Evolutionary conservation across 2,888 invertebrate genomes (phyloP).

Genomic region (Amblyjoppa fuscipennis): DNA sequence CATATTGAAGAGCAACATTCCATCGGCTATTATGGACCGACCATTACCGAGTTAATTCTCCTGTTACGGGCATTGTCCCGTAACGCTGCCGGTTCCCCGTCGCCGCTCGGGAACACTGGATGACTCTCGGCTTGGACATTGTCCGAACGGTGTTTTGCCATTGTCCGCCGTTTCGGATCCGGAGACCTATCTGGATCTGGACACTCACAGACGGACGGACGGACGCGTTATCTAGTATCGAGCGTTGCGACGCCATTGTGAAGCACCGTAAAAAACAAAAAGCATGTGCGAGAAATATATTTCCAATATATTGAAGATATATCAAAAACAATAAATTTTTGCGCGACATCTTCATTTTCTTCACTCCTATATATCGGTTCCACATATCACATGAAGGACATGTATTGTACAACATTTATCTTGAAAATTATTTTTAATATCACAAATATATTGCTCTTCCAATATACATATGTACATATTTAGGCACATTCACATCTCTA

Average conservation of each 20-base stretch:
- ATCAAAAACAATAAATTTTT: too few relatives aligned
- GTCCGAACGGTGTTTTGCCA: slow-evolving; percentile 50
- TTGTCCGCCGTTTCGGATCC: not conserved
- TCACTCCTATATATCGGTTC: too few relatives aligned
- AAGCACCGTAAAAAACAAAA: slow-evolving; percentile 51
- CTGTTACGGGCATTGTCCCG: slow-evolving; percentile 79
- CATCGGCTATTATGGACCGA: slow-evolving; percentile 20
- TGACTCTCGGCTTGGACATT: slow-evolving; percentile 61
- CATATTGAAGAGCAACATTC: not conserved
- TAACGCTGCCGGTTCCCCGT: slow-evolving; percentile 58
- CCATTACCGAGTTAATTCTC: slow-evolving; percentile 78
- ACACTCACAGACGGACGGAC: slow-evolving; percentile 68
- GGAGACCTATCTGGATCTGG: slow-evolving; percentile 39
- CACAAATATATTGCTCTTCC: too few relatives aligned
- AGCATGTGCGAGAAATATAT: too few relatives aligned
- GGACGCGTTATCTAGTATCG: slow-evolving; percentile 75
- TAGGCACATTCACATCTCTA: too few relatives aligned
- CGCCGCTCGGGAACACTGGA: slow-evolving; percentile 40
- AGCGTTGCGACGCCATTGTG: slow-evolving; percentile 77
- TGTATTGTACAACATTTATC: too few relatives aligned
- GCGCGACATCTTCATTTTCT: too few relatives aligned
- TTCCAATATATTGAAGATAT: too few relatives aligned
- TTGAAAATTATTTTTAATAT: too few relatives aligned
- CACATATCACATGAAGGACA: too few relatives aligned
- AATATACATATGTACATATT: too few relatives aligned